Percentiles rank a stretch among this genome's conserved stretches.
phyloP scores from a whole-genome alignment of 2,888 invertebrate genomes.

The Epistrophe grossulariae region DNA sequence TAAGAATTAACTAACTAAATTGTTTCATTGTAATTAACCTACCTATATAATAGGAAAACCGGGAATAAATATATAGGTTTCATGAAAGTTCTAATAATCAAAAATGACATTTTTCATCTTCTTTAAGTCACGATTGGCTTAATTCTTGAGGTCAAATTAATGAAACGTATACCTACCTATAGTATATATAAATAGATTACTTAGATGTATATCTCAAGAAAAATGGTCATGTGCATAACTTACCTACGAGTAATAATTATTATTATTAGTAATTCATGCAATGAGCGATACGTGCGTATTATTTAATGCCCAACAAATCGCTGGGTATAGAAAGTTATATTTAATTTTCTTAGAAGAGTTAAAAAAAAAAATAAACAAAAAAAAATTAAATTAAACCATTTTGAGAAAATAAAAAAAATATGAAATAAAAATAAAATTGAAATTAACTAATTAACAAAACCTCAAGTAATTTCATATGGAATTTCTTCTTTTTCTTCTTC shows the following conservation, averaged over 20 bases:
- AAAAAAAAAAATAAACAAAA: background rate
- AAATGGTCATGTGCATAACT: background rate
- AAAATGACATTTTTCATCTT: too few relatives aligned
- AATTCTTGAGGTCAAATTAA: too few relatives aligned
- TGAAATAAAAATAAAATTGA: conserved; percentile 8
- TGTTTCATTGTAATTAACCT: too few relatives aligned
- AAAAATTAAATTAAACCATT: conserved; percentile 14
- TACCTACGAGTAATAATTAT: background rate
- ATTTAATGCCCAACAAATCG: background rate
- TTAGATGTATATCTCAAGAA: background rate
- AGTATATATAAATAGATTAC: too few relatives aligned
- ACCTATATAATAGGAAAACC: too few relatives aligned
- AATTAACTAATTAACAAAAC: conserved; percentile 59
- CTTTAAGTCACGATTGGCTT: too few relatives aligned
- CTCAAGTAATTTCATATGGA: conserved; percentile 17
- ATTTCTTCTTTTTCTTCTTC: background rate
- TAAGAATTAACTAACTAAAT: too few relatives aligned
- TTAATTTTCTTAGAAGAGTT: background rate
- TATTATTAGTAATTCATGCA: background rate
- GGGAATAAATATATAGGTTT: too few relatives aligned
- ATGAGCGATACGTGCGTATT: background rate
- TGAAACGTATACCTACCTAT: too few relatives aligned
- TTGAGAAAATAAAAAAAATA: background rate
- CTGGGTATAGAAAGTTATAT: background rate
- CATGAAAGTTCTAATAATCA: too few relatives aligned